A percentile compares a stretch with the other conserved stretches of the same genome.
Evolutionary conservation across 2,888 invertebrate species (phyloP).

Genomic region (Idaea dimidiata): DNA sequence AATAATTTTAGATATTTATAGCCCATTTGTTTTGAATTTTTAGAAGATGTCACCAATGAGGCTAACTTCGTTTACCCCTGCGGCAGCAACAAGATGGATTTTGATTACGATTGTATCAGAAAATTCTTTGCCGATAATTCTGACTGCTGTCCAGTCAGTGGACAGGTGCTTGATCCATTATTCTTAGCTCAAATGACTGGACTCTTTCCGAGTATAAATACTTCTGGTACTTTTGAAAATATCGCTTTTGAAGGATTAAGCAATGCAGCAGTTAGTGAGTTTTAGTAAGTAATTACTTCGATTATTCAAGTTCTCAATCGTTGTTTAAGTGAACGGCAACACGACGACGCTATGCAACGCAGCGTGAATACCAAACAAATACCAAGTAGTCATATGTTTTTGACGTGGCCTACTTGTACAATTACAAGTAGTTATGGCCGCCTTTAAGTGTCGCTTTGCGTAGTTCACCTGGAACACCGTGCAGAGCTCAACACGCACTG

Average conservation of each 20-base stretch:
- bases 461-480: no score
- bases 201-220: conserved; percentile 25
- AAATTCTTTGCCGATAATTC: conserved; percentile 27
- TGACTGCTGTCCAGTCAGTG: conserved; percentile 25
- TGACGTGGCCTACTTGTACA: no score
- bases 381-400: no score
- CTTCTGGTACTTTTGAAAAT: conserved; percentile 21
- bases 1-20: no score
- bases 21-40: background rate
- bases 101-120: conserved; percentile 32
- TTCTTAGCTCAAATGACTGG: conserved; percentile 14
- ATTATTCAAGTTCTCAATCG: background rate
- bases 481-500: no score
- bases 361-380: no score
- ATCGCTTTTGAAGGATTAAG: conserved; percentile 28
- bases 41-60: background rate
- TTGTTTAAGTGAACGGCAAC: no score
- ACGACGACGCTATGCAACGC: no score
- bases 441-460: no score
- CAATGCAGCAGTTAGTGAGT: conserved; percentile 15
- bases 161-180: conserved; percentile 29
- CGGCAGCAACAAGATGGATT: conserved; percentile 2
- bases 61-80: conserved; percentile 29
- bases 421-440: no score
- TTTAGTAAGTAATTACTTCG: conserved; percentile 13